Percentiles rank a stretch among this genome's conserved stretches.
These are phyloP conservation scores for Trachelus stipa DNA, from an alignment of 2,888 invertebrate genomes.

Conservation along the genomic window DNA sequence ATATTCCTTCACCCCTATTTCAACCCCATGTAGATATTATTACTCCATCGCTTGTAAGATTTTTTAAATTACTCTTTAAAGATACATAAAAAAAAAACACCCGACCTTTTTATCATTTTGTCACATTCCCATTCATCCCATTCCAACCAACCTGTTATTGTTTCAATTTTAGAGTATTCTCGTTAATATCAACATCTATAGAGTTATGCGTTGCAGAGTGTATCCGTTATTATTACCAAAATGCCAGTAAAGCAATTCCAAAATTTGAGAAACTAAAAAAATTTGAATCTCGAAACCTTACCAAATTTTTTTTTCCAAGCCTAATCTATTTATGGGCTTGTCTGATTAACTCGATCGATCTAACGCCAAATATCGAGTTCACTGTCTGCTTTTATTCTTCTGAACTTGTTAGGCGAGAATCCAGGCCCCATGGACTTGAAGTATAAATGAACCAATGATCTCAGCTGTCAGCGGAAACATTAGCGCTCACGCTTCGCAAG, in stretches of 20 bases:
- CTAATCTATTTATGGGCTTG: background rate
- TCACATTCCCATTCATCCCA: background rate
- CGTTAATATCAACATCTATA: background rate
- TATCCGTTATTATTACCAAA: background rate
- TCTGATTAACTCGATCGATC: background rate
- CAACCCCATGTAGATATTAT: background rate
- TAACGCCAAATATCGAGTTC: background rate
- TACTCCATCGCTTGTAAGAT: background rate
- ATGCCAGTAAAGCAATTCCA: background rate
- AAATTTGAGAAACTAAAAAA: background rate
- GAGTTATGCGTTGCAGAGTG: background rate
- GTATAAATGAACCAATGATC: background rate
- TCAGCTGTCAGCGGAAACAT: constrained; percentile 6
- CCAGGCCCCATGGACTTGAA: background rate
- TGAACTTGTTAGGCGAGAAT: background rate
- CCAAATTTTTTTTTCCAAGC: background rate
- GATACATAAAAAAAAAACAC: no score
- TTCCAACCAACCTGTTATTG: background rate
- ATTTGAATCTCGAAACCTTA: background rate
- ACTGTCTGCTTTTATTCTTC: background rate
- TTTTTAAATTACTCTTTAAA: background rate
- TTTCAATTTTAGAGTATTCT: background rate
- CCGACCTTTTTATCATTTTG: background rate
- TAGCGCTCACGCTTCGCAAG: constrained; percentile 3
- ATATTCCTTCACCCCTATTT: background rate